Percentiles rank a stretch among this genome's conserved stretches.
These are phyloP conservation scores for Stenotaenia linearis DNA, from an alignment of 2,888 invertebrate species.

Conservation along the genomic window DNA sequence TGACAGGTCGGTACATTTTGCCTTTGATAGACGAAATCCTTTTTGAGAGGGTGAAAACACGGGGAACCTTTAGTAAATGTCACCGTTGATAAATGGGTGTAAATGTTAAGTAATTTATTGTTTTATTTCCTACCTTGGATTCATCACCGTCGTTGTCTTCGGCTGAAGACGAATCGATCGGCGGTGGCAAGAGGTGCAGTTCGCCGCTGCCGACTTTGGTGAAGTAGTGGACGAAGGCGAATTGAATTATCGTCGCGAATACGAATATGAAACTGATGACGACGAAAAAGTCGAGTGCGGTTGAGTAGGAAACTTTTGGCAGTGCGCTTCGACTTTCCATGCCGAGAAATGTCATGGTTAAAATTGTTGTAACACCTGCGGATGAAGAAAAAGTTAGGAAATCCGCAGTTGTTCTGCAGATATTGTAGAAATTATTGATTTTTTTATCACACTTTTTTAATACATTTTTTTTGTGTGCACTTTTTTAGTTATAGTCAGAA, in stretches of 20 bases:
- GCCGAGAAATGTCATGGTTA: constrained; percentile 78
- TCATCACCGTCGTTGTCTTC: constrained; percentile 58
- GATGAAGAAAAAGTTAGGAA: too few species aligned
- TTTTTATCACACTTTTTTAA: constrained; percentile 38
- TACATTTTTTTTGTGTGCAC: too few species aligned
- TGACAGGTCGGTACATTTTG: background rate
- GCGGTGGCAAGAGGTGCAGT: constrained; percentile 52
- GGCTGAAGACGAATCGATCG: constrained; percentile 55
- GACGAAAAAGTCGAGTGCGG: constrained; percentile 78
- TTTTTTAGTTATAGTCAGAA: too few species aligned
- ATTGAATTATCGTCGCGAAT: constrained; percentile 74
- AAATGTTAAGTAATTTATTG: background rate
- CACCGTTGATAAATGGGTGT: background rate
- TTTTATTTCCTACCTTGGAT: constrained; percentile 39
- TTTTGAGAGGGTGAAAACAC: background rate
- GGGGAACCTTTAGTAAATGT: background rate
- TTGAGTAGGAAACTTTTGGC: constrained; percentile 77
- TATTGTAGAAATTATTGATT: too few species aligned
- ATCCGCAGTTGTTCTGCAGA: too few species aligned
- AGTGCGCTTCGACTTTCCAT: constrained; percentile 72
- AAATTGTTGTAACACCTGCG: constrained; percentile 74
- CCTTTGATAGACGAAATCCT: background rate
- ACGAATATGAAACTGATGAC: constrained; percentile 73
- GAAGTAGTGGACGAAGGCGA: constrained; percentile 77
- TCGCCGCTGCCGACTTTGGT: constrained; percentile 79